Conservation (phyloP, 2,113 vertebrate species). For the Myrmophylax atrothorax region DNA sequence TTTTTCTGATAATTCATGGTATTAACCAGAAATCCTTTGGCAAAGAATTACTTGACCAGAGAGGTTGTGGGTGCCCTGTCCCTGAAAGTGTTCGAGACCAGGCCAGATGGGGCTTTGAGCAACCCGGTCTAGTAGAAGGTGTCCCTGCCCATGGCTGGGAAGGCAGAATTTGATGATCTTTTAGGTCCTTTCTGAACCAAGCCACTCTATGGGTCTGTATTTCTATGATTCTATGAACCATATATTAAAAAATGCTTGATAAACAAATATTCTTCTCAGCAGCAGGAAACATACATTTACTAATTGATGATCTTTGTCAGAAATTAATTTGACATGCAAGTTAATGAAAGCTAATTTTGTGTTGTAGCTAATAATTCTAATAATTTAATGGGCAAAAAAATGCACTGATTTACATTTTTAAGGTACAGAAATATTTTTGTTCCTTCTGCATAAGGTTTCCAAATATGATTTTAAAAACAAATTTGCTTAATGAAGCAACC, state of each 20-base stretch:
- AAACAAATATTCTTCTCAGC: not conserved
- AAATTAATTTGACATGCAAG: not conserved
- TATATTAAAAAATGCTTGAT: not conserved
- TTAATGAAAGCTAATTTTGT: not conserved
- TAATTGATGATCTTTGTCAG: not conserved
- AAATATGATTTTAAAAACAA: not conserved
- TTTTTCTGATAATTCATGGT: not conserved
- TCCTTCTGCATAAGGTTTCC: not conserved
- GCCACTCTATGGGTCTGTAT: not conserved
- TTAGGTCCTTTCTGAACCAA: not conserved
- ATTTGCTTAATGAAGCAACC: not conserved
- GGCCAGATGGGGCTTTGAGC: not conserved
- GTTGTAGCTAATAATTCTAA: not conserved
- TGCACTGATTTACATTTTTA: not conserved
- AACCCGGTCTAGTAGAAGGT: not conserved
- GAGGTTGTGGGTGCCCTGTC: not conserved
- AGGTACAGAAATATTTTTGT: not conserved
- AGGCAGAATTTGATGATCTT: not conserved
- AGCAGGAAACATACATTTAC: not conserved
- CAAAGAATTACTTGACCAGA: not conserved
- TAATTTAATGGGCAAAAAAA: not conserved
- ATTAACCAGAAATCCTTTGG: not conserved
- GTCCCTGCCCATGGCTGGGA: too few species aligned
- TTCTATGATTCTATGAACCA: not conserved
- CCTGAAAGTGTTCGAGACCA: not conserved